Percentiles rank a stretch among this genome's conserved stretches.
These are phyloP conservation scores for Gymnoscopelus braueri DNA, from an alignment of 2,797 vertebrate genomes.

Conservation along the genomic window DNA sequence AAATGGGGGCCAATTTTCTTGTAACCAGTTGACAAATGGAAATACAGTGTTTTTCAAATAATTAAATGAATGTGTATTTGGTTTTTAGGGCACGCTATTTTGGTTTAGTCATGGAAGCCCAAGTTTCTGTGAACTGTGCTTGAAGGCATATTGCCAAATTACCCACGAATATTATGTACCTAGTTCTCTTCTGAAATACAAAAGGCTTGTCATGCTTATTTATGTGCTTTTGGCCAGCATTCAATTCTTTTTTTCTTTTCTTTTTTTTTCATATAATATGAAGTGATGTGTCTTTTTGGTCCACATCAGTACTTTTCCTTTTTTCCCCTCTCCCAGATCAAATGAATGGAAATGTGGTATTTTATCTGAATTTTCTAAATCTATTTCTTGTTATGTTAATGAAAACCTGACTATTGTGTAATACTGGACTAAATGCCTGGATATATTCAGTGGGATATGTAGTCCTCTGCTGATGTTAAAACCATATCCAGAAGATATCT, in stretches of 20 bases:
- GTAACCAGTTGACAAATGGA: conserved; percentile 47
- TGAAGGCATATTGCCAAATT: background rate
- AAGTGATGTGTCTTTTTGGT: too few relatives aligned
- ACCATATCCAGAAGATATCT: conserved; percentile 14
- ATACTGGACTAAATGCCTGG: conserved; percentile 41
- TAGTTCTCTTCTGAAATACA: conserved; percentile 42
- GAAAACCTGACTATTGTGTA: conserved; percentile 72
- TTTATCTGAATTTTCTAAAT: conserved; percentile 43
- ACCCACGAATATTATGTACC: conserved; percentile 4
- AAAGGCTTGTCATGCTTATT: conserved; percentile 25
- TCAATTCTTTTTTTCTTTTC: too few relatives aligned
- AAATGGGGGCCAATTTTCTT: conserved; percentile 35
- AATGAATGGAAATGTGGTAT: conserved; percentile 15
- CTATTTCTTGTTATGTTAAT: conserved; percentile 56
- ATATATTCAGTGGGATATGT: conserved; percentile 17
- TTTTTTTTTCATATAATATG: too few relatives aligned
- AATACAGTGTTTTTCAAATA: conserved; percentile 66
- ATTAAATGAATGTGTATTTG: conserved; percentile 70
- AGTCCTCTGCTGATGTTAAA: conserved; percentile 28
- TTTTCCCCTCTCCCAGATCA: too few relatives aligned
- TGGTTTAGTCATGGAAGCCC: conserved; percentile 38
- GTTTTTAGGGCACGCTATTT: conserved; percentile 53
- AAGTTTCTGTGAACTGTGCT: background rate
- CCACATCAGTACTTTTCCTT: too few relatives aligned
- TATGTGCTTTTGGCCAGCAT: background rate